Percentiles rank a stretch among this genome's conserved stretches.
Evolutionary conservation across 1,140 invertebrate species (phyloP).

Genomic region (Halictus rubicundus): DNA sequence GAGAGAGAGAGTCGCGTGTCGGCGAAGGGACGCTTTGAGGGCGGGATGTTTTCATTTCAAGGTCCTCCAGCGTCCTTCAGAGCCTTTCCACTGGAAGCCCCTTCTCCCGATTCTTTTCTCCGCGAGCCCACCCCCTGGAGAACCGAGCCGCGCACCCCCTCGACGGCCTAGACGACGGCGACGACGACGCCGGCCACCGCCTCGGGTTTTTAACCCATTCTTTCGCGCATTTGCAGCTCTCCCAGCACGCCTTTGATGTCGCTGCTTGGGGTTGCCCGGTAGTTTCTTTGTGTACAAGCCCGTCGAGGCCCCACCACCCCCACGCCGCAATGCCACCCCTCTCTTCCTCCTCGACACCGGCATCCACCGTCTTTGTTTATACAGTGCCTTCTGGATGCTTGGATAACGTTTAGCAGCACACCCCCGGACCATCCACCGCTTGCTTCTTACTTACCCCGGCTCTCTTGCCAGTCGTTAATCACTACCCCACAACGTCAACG

Average conservation of each 20-base stretch:
- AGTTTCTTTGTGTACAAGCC: constrained; percentile 22
- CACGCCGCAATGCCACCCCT: constrained; percentile 39
- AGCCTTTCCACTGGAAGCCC: constrained; percentile 51
- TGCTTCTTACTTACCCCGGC: not conserved
- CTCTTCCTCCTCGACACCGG: constrained; percentile 22
- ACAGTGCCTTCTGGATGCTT: constrained; percentile 58
- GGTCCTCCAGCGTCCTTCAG: constrained; percentile 60
- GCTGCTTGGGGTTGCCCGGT: constrained; percentile 42
- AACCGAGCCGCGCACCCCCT: not conserved
- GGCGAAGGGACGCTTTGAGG: constrained; percentile 58
- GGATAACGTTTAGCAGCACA: constrained; percentile 58
- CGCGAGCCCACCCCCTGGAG: not conserved
- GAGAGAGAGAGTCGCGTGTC: constrained; percentile 24
- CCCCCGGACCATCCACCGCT: constrained; percentile 19
- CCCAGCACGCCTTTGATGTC: constrained; percentile 62
- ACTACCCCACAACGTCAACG: constrained; percentile 43
- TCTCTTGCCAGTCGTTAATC: constrained; percentile 56
- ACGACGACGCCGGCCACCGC: constrained; percentile 30
- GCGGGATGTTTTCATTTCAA: constrained; percentile 71
- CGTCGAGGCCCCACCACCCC: constrained; percentile 19
- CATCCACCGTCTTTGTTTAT: constrained; percentile 63
- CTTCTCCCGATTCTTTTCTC: constrained; percentile 48
- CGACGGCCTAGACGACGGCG: not conserved
- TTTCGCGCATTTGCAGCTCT: constrained; percentile 66
- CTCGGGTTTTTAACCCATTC: constrained; percentile 70